Evolutionary conservation across 2,797 vertebrate genomes (phyloP), one percentile per base, ranked within the genome.

Genomic region (Rhinatrema bivittatum): DNA sequence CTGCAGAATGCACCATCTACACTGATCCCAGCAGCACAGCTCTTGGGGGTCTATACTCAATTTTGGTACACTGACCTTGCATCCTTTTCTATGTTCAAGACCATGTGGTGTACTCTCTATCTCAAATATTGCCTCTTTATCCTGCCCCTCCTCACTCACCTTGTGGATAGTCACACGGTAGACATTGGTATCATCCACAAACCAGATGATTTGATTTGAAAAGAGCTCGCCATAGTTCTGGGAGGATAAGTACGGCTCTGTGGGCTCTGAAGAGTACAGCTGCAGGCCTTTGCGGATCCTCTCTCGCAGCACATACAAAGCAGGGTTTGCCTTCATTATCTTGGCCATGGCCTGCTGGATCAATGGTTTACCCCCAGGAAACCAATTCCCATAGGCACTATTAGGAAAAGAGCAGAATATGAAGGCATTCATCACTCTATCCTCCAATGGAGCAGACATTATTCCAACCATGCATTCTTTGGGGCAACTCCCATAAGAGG

Each of bases 171-270:
- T 99, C 72, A 99, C 96, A 70, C 96, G 64, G 79, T 99, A 99
- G 57, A 99, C 96, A 1, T 99, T 99, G 16, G 96, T 99, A 80
- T 99, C 96, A 40, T 99, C 96, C 53, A 99, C 96, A 70, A 99
- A 99, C 96, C 96, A 99, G 71, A 99, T 99, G 81, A 99, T 98
- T 81, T 99, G 96, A 79, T 98, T 99, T 65, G 96, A 99, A 84
- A 99, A 99, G 42, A 99, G 95, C 66, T 99, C 96, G 14, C 95
- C 96, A 0, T 99, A 99, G 78, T 99, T 98, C 84, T 99, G 96
- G 2, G 96, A 99, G 59, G 96, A 99, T 53, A 98, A 81, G 70
- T 99, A 99, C 0, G 95, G 95, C 64, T 99, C 96, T 17, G 96
- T 99, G 65, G 95, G 96, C 78, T 99, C 95, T 0, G 95, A 98